Evolutionary conservation across 2,113 vertebrate genomes (phyloP), one percentile per base, ranked within the genome.

Genomic region (Tonatia bakeri): DNA sequence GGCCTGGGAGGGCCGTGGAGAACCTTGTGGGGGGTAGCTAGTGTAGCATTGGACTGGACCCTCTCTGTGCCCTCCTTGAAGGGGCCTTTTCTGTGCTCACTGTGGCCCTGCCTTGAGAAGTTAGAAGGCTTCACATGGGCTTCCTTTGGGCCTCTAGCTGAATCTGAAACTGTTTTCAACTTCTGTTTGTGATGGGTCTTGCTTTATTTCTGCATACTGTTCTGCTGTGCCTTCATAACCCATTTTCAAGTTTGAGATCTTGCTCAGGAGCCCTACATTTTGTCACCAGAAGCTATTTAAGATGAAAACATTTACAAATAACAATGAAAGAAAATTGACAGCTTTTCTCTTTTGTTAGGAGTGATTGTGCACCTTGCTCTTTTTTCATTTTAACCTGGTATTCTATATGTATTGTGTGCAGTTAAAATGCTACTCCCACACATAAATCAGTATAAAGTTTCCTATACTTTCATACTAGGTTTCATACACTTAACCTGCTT

Each of bases 11-110:
- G 33, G 31, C 67, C 24, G 13, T 26, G 47, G 54, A 33, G 31
- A 15, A 8, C 31, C 75, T 22, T 3, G 0, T 45, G 20, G 73
- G 1, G 40, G n/a, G 1, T 33, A 13, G 38, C 24, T n/a, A 13
- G 9, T n/a, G 3, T 10, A 65, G 45, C 43, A 52, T 36, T 6
- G 33, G 31, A 16, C 17, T 45, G 38, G 36, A 20, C 22, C 64
- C 69, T 33, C 7, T 38, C 54, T 38, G 5, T 65, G 79, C 65
- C 33, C 1, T 38, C 15, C 40, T 3, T 3, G 1, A 24, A 24
- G 6, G 20, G 11, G 15, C 26, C 31, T 24, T 80, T 36, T 47
- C 38, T 36, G 15, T 38, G 31, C 10, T 54, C 59, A 19, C 26
- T 20, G 2, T 11, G 56, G 10, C 17, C 20, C 61, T 61, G 13